Conservation (phyloP, 2,888 invertebrate genomes). For the Orthosia cruda region DNA sequence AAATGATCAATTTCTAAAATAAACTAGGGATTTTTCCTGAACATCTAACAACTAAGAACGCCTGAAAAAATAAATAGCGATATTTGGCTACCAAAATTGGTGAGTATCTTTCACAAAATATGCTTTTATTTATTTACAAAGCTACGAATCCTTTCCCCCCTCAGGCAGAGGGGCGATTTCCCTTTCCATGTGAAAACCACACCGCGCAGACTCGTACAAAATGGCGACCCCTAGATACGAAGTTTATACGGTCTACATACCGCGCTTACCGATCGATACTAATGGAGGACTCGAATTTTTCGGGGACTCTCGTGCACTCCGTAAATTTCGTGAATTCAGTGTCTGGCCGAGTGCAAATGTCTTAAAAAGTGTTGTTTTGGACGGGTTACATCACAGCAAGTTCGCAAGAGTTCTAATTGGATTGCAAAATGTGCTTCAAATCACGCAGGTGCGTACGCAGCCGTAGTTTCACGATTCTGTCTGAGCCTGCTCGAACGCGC, state of each 20-base stretch:
- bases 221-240: slow-evolving; percentile 93
- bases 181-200: slow-evolving; percentile 89
- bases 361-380: slow-evolving; percentile 89
- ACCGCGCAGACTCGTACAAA: slow-evolving; percentile 94
- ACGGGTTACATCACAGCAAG: slow-evolving; percentile 90
- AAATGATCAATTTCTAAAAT: slow-evolving; percentile 90
- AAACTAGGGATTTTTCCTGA: slow-evolving; percentile 87
- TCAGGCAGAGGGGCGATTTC: slow-evolving; percentile 89
- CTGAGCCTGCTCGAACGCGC: slow-evolving; percentile 97
- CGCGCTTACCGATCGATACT: slow-evolving; percentile 93
- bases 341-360: slow-evolving; percentile 86
- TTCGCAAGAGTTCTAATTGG: slow-evolving; percentile 86
- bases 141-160: slow-evolving; percentile 85
- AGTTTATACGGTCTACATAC: slow-evolving; percentile 87
- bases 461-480: slow-evolving; percentile 96
- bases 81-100: slow-evolving; percentile 76
- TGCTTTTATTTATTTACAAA: slow-evolving; percentile 73
- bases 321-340: slow-evolving; percentile 85
- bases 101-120: slow-evolving; percentile 78
- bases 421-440: slow-evolving; percentile 90
- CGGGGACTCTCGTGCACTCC: slow-evolving; percentile 88
- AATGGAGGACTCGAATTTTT: slow-evolving; percentile 91
- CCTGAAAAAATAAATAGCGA: slow-evolving; percentile 74
- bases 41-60: slow-evolving; percentile 74
- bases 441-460: slow-evolving; percentile 99